These are phyloP conservation scores for Xerus rutilus DNA, from an alignment of 2,797 vertebrate species.

Conservation along the genomic window DNA sequence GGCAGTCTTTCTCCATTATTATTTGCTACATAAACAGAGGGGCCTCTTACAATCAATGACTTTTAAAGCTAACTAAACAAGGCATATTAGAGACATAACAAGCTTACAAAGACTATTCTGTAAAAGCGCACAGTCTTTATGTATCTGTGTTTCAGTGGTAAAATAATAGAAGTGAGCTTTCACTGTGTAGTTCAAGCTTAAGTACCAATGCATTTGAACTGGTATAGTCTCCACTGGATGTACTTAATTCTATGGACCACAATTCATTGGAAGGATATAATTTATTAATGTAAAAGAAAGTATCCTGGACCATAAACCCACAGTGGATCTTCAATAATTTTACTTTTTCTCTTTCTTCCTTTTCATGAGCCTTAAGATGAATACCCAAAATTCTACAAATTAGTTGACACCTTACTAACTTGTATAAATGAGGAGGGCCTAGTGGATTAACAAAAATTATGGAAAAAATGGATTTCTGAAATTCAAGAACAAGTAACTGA, in stretches of 20 bases:
- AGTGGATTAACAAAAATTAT: conserved; percentile 51
- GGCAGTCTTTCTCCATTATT: not conserved
- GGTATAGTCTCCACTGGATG: not conserved
- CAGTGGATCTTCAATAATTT: not conserved
- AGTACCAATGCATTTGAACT: not conserved
- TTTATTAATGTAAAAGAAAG: not conserved
- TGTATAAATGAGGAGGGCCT: conserved; percentile 19
- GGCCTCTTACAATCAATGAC: not conserved
- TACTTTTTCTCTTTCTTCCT: not conserved
- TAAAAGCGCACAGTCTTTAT: not conserved
- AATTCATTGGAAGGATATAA: not conserved
- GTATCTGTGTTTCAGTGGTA: not conserved
- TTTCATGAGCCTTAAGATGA: not conserved
- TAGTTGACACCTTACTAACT: not conserved
- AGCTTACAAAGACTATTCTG: not conserved
- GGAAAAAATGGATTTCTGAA: conserved; percentile 36
- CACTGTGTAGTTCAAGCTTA: not conserved
- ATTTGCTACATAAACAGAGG: not conserved
- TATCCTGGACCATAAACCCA: not conserved
- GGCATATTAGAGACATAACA: not conserved
- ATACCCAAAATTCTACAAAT: not conserved
- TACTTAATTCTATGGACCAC: not conserved
- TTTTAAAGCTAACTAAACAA: not conserved
- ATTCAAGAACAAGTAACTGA: conserved; percentile 61
- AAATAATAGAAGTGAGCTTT: not conserved